Conservation (phyloP, 2,113 vertebrate species). For the Platichthys stellatus region DNA sequence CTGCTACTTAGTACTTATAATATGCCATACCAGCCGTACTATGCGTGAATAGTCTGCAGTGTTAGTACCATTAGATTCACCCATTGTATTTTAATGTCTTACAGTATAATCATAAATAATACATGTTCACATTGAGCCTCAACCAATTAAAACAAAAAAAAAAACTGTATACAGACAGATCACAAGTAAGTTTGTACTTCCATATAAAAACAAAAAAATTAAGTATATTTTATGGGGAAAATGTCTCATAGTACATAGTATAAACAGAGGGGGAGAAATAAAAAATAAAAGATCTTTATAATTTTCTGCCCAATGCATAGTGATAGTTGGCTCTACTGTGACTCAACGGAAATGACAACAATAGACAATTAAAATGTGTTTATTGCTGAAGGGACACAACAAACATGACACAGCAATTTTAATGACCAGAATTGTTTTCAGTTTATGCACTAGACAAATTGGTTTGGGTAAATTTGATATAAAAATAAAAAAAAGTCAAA, state of each 20-base stretch:
- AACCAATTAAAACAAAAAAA: neutral
- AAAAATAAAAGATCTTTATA: neutral
- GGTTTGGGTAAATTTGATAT: slow-evolving; percentile 1
- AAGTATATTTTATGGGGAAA: too few species aligned
- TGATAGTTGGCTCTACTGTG: slow-evolving; percentile 1
- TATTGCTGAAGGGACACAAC: slow-evolving; percentile 57
- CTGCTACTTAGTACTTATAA: neutral
- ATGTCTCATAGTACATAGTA: neutral
- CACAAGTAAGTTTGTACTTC: neutral
- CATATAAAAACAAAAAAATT: too few species aligned
- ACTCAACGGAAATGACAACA: slow-evolving; percentile 54
- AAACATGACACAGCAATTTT: slow-evolving; percentile 48
- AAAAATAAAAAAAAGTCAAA: neutral
- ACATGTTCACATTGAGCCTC: neutral
- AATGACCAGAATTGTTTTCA: slow-evolving; percentile 17
- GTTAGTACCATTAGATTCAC: neutral
- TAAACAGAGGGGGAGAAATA: neutral
- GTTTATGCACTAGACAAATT: slow-evolving; percentile 16
- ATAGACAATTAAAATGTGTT: slow-evolving; percentile 49
- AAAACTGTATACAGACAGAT: neutral
- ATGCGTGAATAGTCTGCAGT: neutral
- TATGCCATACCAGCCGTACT: neutral
- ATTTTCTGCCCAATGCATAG: neutral
- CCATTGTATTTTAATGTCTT: neutral
- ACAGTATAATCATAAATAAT: neutral